phyloP scores from a whole-genome alignment of 2,113 vertebrate species.

The Pipra filicauda region DNA sequence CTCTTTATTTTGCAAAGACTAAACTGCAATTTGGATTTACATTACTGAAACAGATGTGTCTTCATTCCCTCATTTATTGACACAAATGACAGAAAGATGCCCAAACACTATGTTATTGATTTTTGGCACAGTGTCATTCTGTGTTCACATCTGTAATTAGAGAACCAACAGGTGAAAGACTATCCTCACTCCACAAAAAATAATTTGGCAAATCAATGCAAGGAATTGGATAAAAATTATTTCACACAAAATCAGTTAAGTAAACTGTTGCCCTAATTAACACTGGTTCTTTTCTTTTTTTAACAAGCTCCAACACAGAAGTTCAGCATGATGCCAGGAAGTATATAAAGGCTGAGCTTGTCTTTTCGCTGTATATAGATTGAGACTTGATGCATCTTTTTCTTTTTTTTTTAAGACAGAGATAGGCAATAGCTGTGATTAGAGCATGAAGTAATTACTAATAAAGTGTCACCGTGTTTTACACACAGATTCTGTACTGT shows the following conservation, averaged over 20 bases:
- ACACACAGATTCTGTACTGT: fast-evolving
- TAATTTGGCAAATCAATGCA: not conserved
- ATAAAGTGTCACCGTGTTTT: not conserved
- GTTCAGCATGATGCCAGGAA: not conserved
- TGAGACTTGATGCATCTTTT: not conserved
- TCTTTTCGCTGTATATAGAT: not conserved
- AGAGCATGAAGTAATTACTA: not conserved
- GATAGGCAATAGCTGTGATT: not conserved
- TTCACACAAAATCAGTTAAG: not conserved
- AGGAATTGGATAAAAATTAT: not conserved
- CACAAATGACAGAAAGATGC: not conserved
- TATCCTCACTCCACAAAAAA: not conserved
- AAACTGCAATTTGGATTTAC: not conserved
- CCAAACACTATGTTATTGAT: not conserved
- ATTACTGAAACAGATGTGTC: not conserved
- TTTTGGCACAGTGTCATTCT: not conserved
- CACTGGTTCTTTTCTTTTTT: not conserved
- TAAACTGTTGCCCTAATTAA: not conserved
- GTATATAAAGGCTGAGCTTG: not conserved
- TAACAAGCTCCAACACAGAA: not conserved
- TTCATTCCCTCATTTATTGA: not conserved
- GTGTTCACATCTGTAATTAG: not conserved
- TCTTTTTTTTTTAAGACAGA: not conserved
- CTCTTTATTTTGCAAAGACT: not conserved
- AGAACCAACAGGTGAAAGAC: not conserved